These are phyloP conservation scores for Leptinotarsa tumamoca DNA, from an alignment of 2,888 invertebrate species.

Conservation along the genomic window DNA sequence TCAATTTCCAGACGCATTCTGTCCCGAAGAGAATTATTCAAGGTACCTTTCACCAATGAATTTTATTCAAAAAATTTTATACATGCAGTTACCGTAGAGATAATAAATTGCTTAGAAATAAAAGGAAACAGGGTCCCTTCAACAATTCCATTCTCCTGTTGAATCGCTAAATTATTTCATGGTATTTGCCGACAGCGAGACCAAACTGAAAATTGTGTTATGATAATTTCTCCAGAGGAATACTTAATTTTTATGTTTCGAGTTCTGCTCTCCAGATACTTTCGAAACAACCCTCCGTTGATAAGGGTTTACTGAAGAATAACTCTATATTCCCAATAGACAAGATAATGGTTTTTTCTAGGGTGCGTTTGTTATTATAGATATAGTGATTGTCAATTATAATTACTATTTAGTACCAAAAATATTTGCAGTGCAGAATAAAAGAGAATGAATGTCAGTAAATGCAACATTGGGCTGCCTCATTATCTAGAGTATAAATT, in stretches of 20 bases:
- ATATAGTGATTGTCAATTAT: too few species aligned
- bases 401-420: too few species aligned
- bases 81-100: neutral
- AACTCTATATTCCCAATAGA: too few species aligned
- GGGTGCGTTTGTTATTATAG: too few species aligned
- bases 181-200: conserved; percentile 1
- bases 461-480: too few species aligned
- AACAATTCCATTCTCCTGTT: neutral
- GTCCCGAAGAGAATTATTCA: too few species aligned
- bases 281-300: neutral
- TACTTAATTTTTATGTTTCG: conserved; percentile 30
- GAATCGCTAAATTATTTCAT: conserved; percentile 8
- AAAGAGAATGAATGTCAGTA: too few species aligned
- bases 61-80: conserved; percentile 1
- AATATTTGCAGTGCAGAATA: too few species aligned
- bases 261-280: neutral
- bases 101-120: conserved; percentile 20
- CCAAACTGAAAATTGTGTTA: conserved; percentile 30
- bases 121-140: neutral
- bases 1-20: too few species aligned
- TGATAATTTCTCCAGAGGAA: conserved; percentile 35
- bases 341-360: too few species aligned
- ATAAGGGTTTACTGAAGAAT: too few species aligned
- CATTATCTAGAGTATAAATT: too few species aligned
- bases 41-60: neutral